These are phyloP conservation scores for Pterostichus madidus DNA, from an alignment of 2,888 invertebrate genomes.

Conservation along the genomic window DNA sequence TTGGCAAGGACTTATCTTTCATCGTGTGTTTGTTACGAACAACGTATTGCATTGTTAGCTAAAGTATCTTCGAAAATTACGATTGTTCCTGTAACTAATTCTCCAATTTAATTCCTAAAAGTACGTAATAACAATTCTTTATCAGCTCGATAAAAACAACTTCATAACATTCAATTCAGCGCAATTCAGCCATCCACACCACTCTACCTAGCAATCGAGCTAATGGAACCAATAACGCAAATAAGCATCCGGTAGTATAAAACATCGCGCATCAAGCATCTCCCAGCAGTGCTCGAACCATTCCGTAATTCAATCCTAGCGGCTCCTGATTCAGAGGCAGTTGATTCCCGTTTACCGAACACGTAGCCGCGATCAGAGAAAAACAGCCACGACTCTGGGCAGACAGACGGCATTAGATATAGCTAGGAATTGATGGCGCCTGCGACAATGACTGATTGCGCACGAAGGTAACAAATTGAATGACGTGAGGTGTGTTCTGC, in stretches of 20 bases:
- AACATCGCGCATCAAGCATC: conserved; percentile 34
- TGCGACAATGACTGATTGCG: conserved; percentile 68
- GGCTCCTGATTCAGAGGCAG: conserved; percentile 19
- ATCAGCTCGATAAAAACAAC: background rate
- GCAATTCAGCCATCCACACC: background rate
- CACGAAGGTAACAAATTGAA: conserved; percentile 67
- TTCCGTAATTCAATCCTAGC: conserved; percentile 50
- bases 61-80: too few relatives aligned
- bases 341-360: conserved; percentile 33
- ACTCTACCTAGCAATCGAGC: conserved; percentile 27
- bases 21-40: too few relatives aligned
- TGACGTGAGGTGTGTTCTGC: conserved; percentile 60
- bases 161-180: background rate
- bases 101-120: background rate
- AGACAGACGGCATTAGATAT: conserved; percentile 59
- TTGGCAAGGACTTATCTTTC: too few relatives aligned
- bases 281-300: background rate
- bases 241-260: conserved; percentile 39
- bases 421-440: conserved; percentile 68
- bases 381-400: background rate
- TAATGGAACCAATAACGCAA: conserved; percentile 58
- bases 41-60: too few relatives aligned
- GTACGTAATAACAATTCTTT: conserved; percentile 7
- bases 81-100: background rate
- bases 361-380: conserved; percentile 43